Conservation (phyloP, 2,113 vertebrate genomes). For the Hippolais icterina region DNA sequence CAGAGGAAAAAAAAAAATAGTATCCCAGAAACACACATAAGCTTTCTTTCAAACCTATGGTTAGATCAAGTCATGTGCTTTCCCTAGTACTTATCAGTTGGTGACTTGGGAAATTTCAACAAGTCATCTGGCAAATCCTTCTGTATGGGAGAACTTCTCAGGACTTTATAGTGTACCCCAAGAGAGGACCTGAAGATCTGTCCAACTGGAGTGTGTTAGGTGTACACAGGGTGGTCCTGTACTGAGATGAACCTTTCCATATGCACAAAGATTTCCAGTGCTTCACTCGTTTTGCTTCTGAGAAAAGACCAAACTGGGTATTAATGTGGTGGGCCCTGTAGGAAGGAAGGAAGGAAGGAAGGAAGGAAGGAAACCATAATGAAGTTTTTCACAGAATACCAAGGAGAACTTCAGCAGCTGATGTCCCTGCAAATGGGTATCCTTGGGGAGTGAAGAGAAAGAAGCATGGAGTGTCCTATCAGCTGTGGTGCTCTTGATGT, state of each 20-base stretch:
- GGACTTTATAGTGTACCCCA: not conserved
- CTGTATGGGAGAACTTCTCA: not conserved
- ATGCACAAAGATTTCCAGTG: not conserved
- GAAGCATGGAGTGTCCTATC: not conserved
- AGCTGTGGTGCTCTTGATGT: not conserved
- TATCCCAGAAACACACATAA: not conserved
- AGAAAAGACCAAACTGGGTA: not conserved
- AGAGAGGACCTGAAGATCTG: not conserved
- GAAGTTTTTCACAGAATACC: not conserved
- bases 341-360: not conserved
- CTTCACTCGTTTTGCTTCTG: not conserved
- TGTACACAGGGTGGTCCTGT: not conserved
- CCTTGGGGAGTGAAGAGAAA: not conserved
- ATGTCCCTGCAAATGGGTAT: not conserved
- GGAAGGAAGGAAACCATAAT: not conserved
- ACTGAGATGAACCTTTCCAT: not conserved
- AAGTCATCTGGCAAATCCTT: fast-evolving
- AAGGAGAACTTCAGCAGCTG: not conserved
- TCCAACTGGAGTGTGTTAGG: not conserved
- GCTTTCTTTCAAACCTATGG: not conserved
- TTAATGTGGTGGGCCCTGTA: not conserved
- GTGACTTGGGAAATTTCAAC: not conserved
- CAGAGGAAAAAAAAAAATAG: not conserved
- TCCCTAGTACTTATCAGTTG: not conserved
- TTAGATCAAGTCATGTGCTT: not conserved